Percentiles rank a stretch among this genome's conserved stretches.
These are phyloP conservation scores for Diorhabda carinulata DNA, from an alignment of 1,140 invertebrate species.

Conservation along the genomic window DNA sequence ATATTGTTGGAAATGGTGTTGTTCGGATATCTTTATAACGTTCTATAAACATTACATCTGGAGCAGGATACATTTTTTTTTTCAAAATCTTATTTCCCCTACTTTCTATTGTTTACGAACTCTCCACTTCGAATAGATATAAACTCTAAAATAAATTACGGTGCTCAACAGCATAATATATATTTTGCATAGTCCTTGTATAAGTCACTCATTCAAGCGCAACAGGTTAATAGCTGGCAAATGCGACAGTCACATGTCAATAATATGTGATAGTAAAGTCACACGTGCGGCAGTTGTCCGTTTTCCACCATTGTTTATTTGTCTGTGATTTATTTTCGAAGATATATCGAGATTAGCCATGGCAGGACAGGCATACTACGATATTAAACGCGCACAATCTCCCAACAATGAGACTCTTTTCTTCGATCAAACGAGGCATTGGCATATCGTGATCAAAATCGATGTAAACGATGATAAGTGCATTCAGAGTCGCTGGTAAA, in stretches of 20 bases:
- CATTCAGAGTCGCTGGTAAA: background rate
- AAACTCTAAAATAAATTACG: too few relatives aligned
- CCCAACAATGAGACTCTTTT: background rate
- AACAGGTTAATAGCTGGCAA: background rate
- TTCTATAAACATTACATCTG: too few relatives aligned
- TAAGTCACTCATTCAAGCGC: too few relatives aligned
- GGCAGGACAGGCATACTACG: background rate
- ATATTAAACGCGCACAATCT: background rate
- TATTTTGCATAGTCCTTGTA: too few relatives aligned
- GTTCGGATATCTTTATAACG: too few relatives aligned
- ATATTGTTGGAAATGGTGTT: too few relatives aligned
- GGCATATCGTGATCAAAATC: background rate
- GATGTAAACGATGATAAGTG: conserved; percentile 2
- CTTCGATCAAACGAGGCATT: background rate
- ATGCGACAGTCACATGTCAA: background rate
- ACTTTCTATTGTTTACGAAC: too few relatives aligned
- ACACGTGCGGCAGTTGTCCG: background rate
- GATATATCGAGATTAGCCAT: background rate
- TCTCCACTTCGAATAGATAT: too few relatives aligned
- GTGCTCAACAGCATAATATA: too few relatives aligned
- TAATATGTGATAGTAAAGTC: background rate
- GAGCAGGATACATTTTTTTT: too few relatives aligned
- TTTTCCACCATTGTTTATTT: background rate
- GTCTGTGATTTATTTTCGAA: conserved; percentile 2
- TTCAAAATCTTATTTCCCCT: too few relatives aligned